Evolutionary conservation across 2,113 vertebrate genomes (phyloP), one percentile per base, ranked within the genome.

Genomic region (Tichodroma muraria): DNA sequence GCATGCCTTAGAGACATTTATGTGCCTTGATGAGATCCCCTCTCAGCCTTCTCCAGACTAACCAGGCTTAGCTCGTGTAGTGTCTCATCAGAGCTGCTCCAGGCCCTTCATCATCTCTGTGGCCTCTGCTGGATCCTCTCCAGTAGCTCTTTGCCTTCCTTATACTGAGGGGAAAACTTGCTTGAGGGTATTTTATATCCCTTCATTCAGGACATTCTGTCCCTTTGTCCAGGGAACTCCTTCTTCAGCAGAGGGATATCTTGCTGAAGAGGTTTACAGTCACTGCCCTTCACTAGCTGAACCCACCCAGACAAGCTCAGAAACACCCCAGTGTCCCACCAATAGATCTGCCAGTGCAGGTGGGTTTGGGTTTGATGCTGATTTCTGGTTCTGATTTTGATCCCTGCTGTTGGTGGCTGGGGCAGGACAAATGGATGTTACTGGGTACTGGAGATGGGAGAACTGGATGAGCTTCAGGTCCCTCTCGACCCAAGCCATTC

Each of bases 321-420:
- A 8, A 57, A 9, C 2, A 0, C 20, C 3, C 13, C 60, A 0
- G 2, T 15, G 42, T 61, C 53, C 80, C 38, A 3, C 9, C 45
- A 7, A n/a, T 1, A 37, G 9, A 6, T 28, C 37, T 52, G 50
- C 50, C 8, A 8, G 27, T 5, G 73, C 47, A 15, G 27, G 3
- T 13, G 65, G 61, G 8, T 27, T 18, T 7, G 6, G 5, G 2
- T 49, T 25, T 31, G 66, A 6, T 47, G 68, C 31, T 10, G 56
- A 13, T 76, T 37, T 17, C 49, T 47, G 57, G 8, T 37, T 44
- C 42, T 17, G 42, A 44, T 44, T 44, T 44, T 3, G 2, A 13
- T 73, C 38, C 44, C 38, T 11, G 33, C 38, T n/a, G 13, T 7
- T 0, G 0, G 50, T 4, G 0, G 9, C 21, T 37, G 0, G 0